Conservation (phyloP, 2,888 invertebrate genomes). For the Perizoma flavofasciatum region DNA sequence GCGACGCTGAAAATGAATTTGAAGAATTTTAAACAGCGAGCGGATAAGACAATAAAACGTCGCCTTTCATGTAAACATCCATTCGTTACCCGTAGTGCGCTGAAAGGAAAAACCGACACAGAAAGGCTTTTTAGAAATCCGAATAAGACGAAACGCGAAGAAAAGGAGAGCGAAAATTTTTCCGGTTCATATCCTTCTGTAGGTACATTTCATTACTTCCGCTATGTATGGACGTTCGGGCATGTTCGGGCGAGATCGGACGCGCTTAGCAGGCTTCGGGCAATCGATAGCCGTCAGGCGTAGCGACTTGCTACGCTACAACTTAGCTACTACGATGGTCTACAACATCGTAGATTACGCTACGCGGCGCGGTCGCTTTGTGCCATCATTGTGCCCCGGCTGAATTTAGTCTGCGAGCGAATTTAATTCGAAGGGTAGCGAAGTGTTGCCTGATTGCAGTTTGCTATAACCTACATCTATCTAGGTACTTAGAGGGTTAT, state of each 20-base stretch:
- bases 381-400: conserved; percentile 46
- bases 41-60: conserved; percentile 46
- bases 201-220: conserved; percentile 81
- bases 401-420: conserved; percentile 58
- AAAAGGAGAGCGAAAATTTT: conserved; percentile 80
- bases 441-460: conserved; percentile 39
- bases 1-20: conserved; percentile 35
- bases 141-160: conserved; percentile 71
- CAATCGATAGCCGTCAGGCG: conserved; percentile 73
- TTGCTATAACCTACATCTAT: conserved; percentile 2
- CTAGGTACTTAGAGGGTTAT: background rate
- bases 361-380: conserved; percentile 52
- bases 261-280: conserved; percentile 55
- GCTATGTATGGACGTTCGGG: conserved; percentile 68
- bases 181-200: conserved; percentile 81
- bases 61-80: conserved; percentile 54
- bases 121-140: conserved; percentile 64
- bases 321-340: conserved; percentile 63
- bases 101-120: conserved; percentile 70
- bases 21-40: conserved; percentile 44
- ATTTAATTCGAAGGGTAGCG: conserved; percentile 51
- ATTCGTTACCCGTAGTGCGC: conserved; percentile 59
- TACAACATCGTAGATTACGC: conserved; percentile 71
- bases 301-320: conserved; percentile 67
- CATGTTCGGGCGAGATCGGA: conserved; percentile 52